phyloP scores from a whole-genome alignment of 1,140 invertebrate genomes.

The Acromyrmex heyeri region DNA sequence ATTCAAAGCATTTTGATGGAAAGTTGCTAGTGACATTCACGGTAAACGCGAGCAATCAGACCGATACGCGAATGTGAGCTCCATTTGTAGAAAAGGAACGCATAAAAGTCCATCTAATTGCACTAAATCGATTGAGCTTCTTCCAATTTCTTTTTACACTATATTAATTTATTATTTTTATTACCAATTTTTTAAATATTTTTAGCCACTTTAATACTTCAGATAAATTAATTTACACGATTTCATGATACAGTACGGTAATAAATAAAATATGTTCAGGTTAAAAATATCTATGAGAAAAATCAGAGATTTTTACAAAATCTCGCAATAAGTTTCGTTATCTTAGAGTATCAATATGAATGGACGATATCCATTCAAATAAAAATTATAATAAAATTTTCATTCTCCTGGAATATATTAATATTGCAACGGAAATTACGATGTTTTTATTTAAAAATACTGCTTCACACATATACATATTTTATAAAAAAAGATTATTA shows the following conservation, averaged over 20 bases:
- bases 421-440: not conserved
- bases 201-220: not conserved
- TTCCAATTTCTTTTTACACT: not conserved
- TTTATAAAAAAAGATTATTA: not conserved
- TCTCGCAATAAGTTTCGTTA: not conserved
- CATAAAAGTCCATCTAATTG: conserved; percentile 22
- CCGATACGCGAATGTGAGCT: conserved; percentile 28
- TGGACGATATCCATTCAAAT: not conserved
- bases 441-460: not conserved
- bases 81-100: conserved; percentile 15
- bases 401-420: not conserved
- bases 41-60: conserved; percentile 42
- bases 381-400: conserved; percentile 19
- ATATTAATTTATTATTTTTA: conserved; percentile 8
- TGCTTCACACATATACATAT: not conserved
- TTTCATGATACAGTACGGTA: not conserved
- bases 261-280: not conserved
- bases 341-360: not conserved
- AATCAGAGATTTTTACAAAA: not conserved
- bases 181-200: not conserved
- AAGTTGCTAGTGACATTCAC: conserved; percentile 67
- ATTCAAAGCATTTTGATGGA: conserved; percentile 57
- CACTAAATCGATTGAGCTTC: not conserved
- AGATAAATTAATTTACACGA: conserved; percentile 5
- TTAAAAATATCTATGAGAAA: not conserved